Evolutionary conservation across 2,113 vertebrate species (phyloP).

Genomic region (Chionomys nivalis): DNA sequence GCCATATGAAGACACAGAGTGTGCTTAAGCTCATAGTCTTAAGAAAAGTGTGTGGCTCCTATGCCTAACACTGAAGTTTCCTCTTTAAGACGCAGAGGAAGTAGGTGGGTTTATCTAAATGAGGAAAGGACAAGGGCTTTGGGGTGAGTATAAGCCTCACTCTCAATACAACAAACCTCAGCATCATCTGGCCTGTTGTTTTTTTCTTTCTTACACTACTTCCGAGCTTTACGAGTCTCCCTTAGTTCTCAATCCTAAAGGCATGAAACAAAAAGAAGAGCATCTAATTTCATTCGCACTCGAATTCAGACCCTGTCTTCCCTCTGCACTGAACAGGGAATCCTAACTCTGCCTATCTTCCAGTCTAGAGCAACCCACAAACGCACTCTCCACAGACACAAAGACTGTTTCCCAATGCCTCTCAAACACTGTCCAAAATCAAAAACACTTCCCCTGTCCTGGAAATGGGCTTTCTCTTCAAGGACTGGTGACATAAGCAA

Average conservation of each 20-base stretch:
- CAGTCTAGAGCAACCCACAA: not conserved
- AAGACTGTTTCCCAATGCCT: not conserved
- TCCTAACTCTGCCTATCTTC: not conserved
- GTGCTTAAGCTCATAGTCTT: not conserved
- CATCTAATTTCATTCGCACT: not conserved
- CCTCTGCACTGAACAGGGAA: not conserved
- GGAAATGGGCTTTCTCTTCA: not conserved
- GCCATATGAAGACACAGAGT: not conserved
- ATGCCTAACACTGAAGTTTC: not conserved
- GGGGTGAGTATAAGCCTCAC: not conserved
- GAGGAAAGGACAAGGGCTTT: not conserved
- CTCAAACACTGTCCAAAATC: not conserved
- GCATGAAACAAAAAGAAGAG: not conserved
- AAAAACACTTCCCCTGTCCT: slow-evolving; percentile 1
- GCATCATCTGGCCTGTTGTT: not conserved
- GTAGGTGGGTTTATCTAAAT: not conserved
- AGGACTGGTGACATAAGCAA: not conserved
- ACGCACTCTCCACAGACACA: not conserved
- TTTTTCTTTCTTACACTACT: not conserved
- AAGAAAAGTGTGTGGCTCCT: not conserved
- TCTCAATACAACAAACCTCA: not conserved
- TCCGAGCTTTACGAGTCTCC: not conserved
- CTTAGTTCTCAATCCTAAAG: slow-evolving; percentile 8
- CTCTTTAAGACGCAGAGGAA: not conserved
- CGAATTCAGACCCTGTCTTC: not conserved